phyloP scores from a whole-genome alignment of 2,113 vertebrate genomes.

The Saguinus imperator region DNA sequence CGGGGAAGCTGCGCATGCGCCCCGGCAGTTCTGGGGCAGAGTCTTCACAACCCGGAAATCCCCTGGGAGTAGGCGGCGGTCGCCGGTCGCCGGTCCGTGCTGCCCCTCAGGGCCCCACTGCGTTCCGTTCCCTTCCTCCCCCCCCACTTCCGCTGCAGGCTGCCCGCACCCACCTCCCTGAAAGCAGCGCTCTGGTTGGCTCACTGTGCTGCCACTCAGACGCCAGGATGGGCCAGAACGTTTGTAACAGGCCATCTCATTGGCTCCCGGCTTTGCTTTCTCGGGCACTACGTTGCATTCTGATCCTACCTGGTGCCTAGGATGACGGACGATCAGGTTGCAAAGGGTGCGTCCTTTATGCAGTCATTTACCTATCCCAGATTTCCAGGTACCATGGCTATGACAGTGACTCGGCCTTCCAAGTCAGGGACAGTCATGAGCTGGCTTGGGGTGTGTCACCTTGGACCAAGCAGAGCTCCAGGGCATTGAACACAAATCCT shows the following conservation, averaged over 20 bases:
- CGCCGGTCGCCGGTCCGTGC: no score
- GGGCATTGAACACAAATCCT: not conserved
- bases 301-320: fast-evolving
- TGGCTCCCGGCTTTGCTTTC: not conserved
- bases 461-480: not conserved
- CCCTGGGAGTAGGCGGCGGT: no score
- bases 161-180: not conserved
- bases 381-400: not conserved
- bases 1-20: not conserved
- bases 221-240: not conserved
- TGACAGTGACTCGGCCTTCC: not conserved
- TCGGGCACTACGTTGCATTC: not conserved
- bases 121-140: not conserved
- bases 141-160: not conserved
- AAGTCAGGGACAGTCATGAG: not conserved
- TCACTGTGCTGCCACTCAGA: not conserved
- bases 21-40: not conserved
- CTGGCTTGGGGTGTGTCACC: not conserved
- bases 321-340: no score
- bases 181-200: not conserved
- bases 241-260: not conserved
- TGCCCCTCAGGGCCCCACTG: not conserved
- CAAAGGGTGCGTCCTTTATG: not conserved
- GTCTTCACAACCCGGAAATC: not conserved
- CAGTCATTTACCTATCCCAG: not conserved